Conservation (phyloP, 2,888 invertebrate species). For the Eutolmus rufibarbis region DNA sequence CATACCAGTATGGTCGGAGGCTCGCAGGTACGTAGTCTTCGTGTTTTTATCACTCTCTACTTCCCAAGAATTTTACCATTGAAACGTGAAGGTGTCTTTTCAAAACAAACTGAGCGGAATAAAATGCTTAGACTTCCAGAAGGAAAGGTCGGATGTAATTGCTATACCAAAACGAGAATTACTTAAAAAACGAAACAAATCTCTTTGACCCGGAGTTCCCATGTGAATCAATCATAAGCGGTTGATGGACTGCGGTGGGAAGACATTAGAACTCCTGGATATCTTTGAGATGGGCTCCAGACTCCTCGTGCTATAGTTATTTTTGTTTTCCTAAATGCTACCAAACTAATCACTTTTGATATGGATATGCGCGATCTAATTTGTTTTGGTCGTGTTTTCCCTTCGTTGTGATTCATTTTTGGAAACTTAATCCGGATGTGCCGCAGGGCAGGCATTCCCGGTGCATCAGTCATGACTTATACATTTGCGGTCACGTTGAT, state of each 20-base stretch:
- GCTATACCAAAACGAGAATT: not conserved
- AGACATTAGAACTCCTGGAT: not conserved
- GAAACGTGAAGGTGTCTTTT: not conserved
- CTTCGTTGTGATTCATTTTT: not conserved
- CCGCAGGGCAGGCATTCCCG: not conserved
- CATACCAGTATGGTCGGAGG: not conserved
- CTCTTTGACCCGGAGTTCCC: not conserved
- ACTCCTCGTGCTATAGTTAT: not conserved
- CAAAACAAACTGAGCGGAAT: not conserved
- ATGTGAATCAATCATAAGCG: not conserved
- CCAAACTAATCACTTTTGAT: not conserved
- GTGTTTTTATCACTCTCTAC: not conserved
- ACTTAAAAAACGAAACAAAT: not conserved
- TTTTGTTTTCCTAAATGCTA: not conserved
- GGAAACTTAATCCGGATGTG: not conserved
- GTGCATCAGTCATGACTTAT: not conserved
- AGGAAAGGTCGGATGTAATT: not conserved
- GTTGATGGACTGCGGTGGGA: not conserved
- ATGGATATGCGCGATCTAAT: not conserved
- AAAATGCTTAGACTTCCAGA: not conserved
- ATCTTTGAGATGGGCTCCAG: not conserved
- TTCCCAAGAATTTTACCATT: not conserved
- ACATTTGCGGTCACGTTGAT: not conserved
- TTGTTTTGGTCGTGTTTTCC: not conserved
- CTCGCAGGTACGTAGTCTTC: not conserved